These are phyloP conservation scores for Parauchenoglanis ngamensis DNA, from an alignment of 2,797 vertebrate genomes.

Conservation along the genomic window DNA sequence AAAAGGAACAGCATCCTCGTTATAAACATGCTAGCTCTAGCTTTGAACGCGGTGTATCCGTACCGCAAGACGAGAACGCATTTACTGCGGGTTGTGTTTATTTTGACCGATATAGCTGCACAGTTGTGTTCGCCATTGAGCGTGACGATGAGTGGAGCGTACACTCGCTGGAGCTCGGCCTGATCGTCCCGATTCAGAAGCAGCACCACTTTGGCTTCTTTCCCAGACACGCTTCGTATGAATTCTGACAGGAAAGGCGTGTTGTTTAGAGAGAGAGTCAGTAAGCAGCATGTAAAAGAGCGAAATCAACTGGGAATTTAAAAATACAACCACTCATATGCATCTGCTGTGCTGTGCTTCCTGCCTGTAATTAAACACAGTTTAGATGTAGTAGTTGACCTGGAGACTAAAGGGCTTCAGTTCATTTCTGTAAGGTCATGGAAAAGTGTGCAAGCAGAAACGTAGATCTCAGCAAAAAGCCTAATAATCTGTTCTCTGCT, in stretches of 20 bases:
- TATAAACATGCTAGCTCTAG: background rate
- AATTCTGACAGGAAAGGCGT: slow-evolving; percentile 31
- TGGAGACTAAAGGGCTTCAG: background rate
- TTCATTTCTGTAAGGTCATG: background rate
- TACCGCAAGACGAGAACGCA: background rate
- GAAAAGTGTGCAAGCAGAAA: background rate
- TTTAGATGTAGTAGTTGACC: background rate
- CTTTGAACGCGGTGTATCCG: background rate
- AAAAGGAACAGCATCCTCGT: background rate
- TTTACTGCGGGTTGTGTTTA: background rate
- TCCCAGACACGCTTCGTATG: slow-evolving; percentile 47
- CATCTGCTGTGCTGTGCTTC: slow-evolving; percentile 6
- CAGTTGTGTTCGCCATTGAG: background rate
- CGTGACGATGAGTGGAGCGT: slow-evolving; percentile 17
- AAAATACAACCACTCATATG: slow-evolving; percentile 28
- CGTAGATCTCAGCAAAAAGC: background rate
- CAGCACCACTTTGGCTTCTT: slow-evolving; percentile 40
- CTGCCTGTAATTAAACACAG: too few species aligned
- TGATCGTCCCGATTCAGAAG: slow-evolving; percentile 37
- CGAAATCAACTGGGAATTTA: slow-evolving; percentile 12
- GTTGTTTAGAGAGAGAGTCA: slow-evolving; percentile 37
- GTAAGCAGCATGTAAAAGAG: slow-evolving; percentile 10
- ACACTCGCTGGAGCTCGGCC: slow-evolving; percentile 1
- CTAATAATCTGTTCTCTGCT: background rate
- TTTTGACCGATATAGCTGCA: background rate